A percentile compares a stretch with the other conserved stretches of the same genome.
These are phyloP conservation scores for Meiosimyza decipiens DNA, from an alignment of 2,888 invertebrate genomes.

Conservation along the genomic window DNA sequence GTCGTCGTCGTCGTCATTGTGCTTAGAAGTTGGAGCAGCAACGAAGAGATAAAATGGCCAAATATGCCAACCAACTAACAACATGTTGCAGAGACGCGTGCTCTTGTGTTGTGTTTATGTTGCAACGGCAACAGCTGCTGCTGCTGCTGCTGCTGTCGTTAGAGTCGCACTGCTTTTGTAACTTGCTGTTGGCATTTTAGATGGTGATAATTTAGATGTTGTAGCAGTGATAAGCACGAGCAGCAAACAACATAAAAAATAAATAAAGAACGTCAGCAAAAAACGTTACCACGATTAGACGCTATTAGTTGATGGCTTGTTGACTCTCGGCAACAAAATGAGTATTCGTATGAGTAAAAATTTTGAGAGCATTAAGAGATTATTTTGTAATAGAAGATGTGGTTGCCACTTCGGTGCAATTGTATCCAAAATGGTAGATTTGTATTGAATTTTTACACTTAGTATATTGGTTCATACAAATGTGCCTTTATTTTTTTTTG, in stretches of 20 bases:
- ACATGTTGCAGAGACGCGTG: conserved; percentile 29
- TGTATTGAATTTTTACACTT: too few species aligned
- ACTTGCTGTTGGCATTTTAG: conserved; percentile 33
- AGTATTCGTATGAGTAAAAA: too few species aligned
- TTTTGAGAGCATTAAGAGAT: too few species aligned
- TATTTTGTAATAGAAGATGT: too few species aligned
- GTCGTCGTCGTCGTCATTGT: too few species aligned
- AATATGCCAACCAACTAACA: neutral
- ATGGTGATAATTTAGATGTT: conserved; percentile 52
- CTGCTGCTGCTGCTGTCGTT: conserved; percentile 31
- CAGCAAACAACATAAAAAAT: conserved; percentile 16
- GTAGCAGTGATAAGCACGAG: conserved; percentile 47
- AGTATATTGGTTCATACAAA: too few species aligned
- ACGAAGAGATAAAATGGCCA: too few species aligned
- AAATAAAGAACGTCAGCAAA: conserved; percentile 3
- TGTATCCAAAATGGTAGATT: too few species aligned
- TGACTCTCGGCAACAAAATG: too few species aligned
- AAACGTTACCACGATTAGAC: neutral
- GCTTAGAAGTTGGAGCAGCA: neutral
- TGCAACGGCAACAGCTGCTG: conserved; percentile 52
- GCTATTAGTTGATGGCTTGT: too few species aligned
- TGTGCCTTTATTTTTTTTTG: too few species aligned
- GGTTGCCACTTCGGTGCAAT: too few species aligned
- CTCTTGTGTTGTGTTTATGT: conserved; percentile 57
- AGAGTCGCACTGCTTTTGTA: neutral